Evolutionary conservation across 2,888 invertebrate species (phyloP), one percentile per base, ranked within the genome.

Genomic region (Formica aserva): DNA sequence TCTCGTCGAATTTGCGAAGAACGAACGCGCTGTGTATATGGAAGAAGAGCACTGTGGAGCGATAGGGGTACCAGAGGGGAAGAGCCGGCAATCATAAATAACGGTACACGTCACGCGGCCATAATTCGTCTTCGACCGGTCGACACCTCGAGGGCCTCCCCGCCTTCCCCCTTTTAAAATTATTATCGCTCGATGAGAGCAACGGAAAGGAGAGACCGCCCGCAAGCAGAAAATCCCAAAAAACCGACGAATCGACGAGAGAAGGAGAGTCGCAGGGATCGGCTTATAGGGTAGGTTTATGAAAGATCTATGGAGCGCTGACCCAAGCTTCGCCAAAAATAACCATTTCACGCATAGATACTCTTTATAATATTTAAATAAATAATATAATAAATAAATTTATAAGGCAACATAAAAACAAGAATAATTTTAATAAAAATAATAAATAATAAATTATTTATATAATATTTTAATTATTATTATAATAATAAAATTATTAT

Each of bases 111-210:
- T 92, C 92, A 91, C 83, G 89, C 89, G 82, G 88, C 86, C 86
- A 89, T 92, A 92, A 93, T 92, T 92, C 91, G 91, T 92, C 92
- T 91, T 92, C 90, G 90, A 78, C 82, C 86, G 88, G 83, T 90
- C 87, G 91, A 91, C 92, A 90, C 91, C 86, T 91, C 86, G 89
- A 86, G 85, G 84, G 86, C 85, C 84, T 72, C 67, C 81, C 52
- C 78, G 75, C 77, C 76, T 66, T 83, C 66, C 80, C 89, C 87
- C 72, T 84, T 90, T 87, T 90, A 87, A 90, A 90, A 89, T 90
- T 90, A 89, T 89, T 89, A 89, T 89, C 89, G 85, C 82, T 62
- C 82, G 71, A 38, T 32, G 55, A 66, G 71, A 78, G 57, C 57
- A 80, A 69, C 69, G 57, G 52, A 85, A 74, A 80, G 67, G 84